Conservation (phyloP, 2,888 invertebrate genomes). For the Belgica antarctica region DNA sequence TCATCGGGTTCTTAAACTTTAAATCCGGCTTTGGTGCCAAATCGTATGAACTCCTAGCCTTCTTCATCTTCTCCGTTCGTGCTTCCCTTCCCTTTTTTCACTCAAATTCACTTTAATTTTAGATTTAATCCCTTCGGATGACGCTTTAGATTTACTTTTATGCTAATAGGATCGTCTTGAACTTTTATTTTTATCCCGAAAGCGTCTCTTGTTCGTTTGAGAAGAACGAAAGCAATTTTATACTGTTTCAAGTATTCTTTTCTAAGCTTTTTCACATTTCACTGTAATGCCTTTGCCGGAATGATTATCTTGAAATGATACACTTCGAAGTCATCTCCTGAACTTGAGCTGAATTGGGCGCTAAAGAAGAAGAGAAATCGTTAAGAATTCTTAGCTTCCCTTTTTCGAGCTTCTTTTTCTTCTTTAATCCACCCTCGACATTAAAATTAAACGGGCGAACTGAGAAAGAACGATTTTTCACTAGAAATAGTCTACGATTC, state of each 20-base stretch:
- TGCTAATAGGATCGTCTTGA: slow-evolving; percentile 5
- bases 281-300: background rate
- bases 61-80: slow-evolving; percentile 37
- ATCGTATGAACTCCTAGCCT: slow-evolving; percentile 38
- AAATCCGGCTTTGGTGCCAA: slow-evolving; percentile 37
- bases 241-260: too few relatives aligned
- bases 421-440: background rate
- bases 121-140: background rate
- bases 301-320: background rate
- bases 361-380: background rate
- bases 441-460: background rate
- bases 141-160: slow-evolving; percentile 27
- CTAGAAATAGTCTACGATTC: slow-evolving; percentile 9
- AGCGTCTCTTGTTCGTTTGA: too few relatives aligned
- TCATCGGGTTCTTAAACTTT: slow-evolving; percentile 43
- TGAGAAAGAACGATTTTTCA: background rate
- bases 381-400: background rate
- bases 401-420: background rate
- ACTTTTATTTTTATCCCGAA: background rate
- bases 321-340: too few relatives aligned
- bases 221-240: too few relatives aligned
- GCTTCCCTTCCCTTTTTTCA: background rate
- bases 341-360: slow-evolving; percentile 3
- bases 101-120: slow-evolving; percentile 19
- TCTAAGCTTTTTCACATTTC: background rate